Base-by-base conservation (phyloP, 2,797 vertebrate genomes). In the Bovichtus diacanthus region DNA sequence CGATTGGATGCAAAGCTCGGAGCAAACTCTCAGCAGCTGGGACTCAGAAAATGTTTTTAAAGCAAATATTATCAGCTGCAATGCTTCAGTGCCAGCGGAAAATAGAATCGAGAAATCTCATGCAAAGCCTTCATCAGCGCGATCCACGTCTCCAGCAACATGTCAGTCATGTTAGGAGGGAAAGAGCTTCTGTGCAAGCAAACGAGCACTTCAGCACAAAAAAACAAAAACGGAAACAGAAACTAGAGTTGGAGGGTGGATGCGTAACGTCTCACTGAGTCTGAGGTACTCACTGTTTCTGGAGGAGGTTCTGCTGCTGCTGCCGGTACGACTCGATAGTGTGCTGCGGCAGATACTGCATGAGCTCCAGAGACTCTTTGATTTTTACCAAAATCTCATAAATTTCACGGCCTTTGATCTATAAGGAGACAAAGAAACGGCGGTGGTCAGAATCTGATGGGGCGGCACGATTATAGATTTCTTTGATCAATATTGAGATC, bases 371-470 rank as follows among this genome's bases (percentile, higher is more conserved):
- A 34, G 98, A 99, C 86, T 99, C 98, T 85, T 99, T 99, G 93
- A 99, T 99, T 95, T 99, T 99, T 60, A 99, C 92, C 80, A 99
- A 94, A 94, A 99, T 99, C 89, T 99, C 98, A 5, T 99, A 99
- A 0, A 98, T 99, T 94, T 99, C 98, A 79, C 98, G 96, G 36
- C 98, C 98, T 92, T 98, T 97, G 85, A 99, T 98, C 98, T 99
- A 70, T 4, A 25, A 63, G 27, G 34, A 47, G 62, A 38, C 49
- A 38, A 58, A 23, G 27, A 38, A 8, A 43, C 15, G 31, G 27
- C 0, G 0, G 23, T 0, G 9, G 64, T 87, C 55, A 82, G 60
- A 5, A 0, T n/a, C n/a, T n/a, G n/a, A n/a, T n/a, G n/a, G n/a
- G n/a, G n/a, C n/a, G n/a, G n/a, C n/a, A n/a, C n/a, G n/a, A n/a